Conservation (phyloP, 2,888 invertebrate species). For the Drosophila pegasa region DNA sequence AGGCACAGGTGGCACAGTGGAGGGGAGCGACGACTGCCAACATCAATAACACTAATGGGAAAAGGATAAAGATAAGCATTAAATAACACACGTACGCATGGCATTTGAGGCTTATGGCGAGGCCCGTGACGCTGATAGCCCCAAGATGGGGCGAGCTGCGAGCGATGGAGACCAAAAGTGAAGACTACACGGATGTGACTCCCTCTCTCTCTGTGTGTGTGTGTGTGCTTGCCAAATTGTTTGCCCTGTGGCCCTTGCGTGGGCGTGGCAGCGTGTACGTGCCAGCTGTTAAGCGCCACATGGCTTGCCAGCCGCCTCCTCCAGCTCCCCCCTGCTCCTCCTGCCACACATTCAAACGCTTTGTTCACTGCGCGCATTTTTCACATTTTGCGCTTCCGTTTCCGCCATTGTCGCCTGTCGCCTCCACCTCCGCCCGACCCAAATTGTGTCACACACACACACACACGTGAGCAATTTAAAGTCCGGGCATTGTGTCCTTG, state of each 20-base stretch:
- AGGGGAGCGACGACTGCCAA: constrained; percentile 57
- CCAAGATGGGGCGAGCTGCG: constrained; percentile 8
- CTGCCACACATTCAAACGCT: constrained; percentile 21
- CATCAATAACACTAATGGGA: constrained; percentile 82
- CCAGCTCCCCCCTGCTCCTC: not conserved
- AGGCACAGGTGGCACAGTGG: constrained; percentile 32
- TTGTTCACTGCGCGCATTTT: constrained; percentile 69
- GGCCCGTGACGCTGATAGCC: constrained; percentile 57
- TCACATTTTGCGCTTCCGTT: constrained; percentile 71
- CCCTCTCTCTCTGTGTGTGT: not conserved
- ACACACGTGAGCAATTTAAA: constrained; percentile 79
- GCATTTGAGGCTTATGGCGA: constrained; percentile 56
- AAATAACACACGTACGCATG: constrained; percentile 76
- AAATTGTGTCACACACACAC: constrained; percentile 76
- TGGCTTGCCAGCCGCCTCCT: constrained; percentile 8
- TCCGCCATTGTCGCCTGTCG: constrained; percentile 61
- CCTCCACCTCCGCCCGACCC: constrained; percentile 4
- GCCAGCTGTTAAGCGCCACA: constrained; percentile 64
- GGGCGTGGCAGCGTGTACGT: constrained; percentile 60
- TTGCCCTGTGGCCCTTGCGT: constrained; percentile 43
- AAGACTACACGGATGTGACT: constrained; percentile 27
- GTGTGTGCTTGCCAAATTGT: constrained; percentile 48
- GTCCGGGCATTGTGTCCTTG: constrained; percentile 34
- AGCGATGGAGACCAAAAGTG: constrained; percentile 18
- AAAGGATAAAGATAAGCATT: constrained; percentile 82